Conservation (phyloP, 2,888 invertebrate genomes). For the Drosophila koepferae region DNA sequence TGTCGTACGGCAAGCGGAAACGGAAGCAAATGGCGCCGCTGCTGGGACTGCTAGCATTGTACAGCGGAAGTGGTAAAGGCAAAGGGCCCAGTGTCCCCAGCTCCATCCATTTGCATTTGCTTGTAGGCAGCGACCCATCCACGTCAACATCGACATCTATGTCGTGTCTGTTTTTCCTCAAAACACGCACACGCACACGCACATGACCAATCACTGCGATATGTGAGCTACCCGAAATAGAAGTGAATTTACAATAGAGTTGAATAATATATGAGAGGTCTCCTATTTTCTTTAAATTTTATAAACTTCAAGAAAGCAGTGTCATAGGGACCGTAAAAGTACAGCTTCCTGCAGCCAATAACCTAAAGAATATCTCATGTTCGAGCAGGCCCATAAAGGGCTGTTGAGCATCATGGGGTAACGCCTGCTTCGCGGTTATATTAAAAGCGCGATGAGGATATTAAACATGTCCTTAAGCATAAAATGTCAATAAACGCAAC, state of each 20-base stretch:
- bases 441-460: slow-evolving; percentile 58
- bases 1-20: slow-evolving; percentile 64
- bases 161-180: slow-evolving; percentile 25
- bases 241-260: slow-evolving; percentile 34
- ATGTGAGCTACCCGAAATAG: slow-evolving; percentile 10
- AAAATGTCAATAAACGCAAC: slow-evolving; percentile 77
- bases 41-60: slow-evolving; percentile 56
- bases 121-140: slow-evolving; percentile 24
- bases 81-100: slow-evolving; percentile 43
- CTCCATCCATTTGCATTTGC: slow-evolving; percentile 63
- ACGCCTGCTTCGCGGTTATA: slow-evolving; percentile 24
- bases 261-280: slow-evolving; percentile 34
- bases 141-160: slow-evolving; percentile 20
- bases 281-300: slow-evolving; percentile 6
- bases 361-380: background rate
- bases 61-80: slow-evolving; percentile 69
- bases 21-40: slow-evolving; percentile 71
- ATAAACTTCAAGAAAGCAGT: background rate
- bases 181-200: slow-evolving; percentile 10
- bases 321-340: slow-evolving; percentile 5
- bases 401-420: slow-evolving; percentile 5
- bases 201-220: background rate
- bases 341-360: slow-evolving; percentile 7
- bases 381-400: background rate
- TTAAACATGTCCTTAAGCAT: slow-evolving; percentile 77